Conservation (phyloP, 2,888 invertebrate species). For the Aproaerema taeniolella region DNA sequence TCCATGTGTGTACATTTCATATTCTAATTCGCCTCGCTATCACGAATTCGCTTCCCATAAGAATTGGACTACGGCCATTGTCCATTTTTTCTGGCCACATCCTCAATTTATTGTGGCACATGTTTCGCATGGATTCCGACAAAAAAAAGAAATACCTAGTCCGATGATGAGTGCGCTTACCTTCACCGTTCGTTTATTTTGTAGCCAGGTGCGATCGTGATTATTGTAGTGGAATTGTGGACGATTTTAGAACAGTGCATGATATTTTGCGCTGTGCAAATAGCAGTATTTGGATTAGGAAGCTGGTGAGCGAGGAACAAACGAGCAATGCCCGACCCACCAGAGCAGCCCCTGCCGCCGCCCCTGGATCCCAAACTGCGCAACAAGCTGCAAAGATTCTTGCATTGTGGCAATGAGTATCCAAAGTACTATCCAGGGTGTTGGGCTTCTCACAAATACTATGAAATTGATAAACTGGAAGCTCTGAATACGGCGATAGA, state of each 20-base stretch:
- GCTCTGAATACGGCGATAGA: constrained; percentile 45
- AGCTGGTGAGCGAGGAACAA: too few relatives aligned
- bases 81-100: constrained; percentile 73
- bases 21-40: too few relatives aligned
- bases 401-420: constrained; percentile 71
- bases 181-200: constrained; percentile 35
- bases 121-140: constrained; percentile 66
- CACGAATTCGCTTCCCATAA: too few relatives aligned
- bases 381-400: constrained; percentile 61
- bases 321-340: too few relatives aligned
- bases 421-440: constrained; percentile 77
- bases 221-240: too few relatives aligned
- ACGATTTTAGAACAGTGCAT: constrained; percentile 2
- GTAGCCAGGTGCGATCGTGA: constrained; percentile 34
- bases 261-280: not conserved
- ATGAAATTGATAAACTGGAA: constrained; percentile 52
- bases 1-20: too few relatives aligned
- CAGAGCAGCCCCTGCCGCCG: too few relatives aligned
- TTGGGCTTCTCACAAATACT: constrained; percentile 72
- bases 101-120: constrained; percentile 71
- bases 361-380: constrained; percentile 45
- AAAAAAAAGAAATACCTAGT: constrained; percentile 60
- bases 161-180: constrained; percentile 46
- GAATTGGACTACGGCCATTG: constrained; percentile 53
- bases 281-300: too few relatives aligned